phyloP scores from a whole-genome alignment of 2,888 invertebrate genomes.

The Strigamia transsilvanica region DNA sequence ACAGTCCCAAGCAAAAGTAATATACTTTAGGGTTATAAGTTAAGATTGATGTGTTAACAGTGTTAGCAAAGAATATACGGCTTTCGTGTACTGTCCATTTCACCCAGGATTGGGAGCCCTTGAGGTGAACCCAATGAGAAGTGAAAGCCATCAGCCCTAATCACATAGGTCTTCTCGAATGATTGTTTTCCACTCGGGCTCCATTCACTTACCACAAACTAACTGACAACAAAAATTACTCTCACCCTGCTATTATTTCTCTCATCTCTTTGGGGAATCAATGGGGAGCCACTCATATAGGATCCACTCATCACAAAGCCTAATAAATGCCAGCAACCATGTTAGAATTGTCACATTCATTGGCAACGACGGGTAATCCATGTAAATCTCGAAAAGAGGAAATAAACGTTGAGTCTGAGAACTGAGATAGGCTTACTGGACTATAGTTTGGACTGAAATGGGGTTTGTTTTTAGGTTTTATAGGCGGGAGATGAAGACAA shows the following conservation, averaged over 20 bases:
- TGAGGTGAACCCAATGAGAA: neutral
- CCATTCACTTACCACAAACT: neutral
- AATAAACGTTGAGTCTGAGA: too few species aligned
- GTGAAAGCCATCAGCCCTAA: neutral
- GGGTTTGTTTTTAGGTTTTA: too few species aligned
- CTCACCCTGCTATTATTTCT: neutral
- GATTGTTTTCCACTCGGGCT: neutral
- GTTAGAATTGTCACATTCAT: neutral
- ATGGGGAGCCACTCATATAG: neutral
- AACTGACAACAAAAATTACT: neutral
- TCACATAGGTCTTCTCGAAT: neutral
- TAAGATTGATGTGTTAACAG: neutral
- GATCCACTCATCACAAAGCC: neutral
- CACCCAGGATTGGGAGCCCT: neutral
- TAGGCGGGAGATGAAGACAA: neutral
- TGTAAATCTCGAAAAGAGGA: neutral
- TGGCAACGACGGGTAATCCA: neutral
- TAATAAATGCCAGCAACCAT: neutral
- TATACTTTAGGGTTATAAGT: neutral
- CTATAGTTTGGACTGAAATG: too few species aligned
- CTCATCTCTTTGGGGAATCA: neutral
- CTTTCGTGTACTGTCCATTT: neutral
- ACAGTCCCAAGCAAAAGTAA: neutral
- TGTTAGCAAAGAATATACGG: neutral
- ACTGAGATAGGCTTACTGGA: too few species aligned